These are phyloP conservation scores for Rapana venosa DNA, from an alignment of 2,888 invertebrate genomes.

Conservation along the genomic window DNA sequence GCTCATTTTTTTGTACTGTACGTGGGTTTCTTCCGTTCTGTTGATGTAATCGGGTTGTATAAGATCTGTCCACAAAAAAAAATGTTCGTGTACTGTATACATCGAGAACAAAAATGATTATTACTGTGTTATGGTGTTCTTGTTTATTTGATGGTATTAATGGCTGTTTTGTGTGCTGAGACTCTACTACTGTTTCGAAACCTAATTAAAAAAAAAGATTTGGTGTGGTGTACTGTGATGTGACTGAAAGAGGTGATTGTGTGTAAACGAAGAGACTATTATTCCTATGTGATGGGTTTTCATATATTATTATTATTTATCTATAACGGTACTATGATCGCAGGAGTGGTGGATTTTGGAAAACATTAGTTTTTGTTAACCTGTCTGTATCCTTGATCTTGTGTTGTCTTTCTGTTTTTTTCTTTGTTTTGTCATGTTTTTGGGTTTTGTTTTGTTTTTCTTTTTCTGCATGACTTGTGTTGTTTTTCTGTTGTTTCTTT, in stretches of 20 bases:
- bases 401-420: background rate
- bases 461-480: too few species aligned
- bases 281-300: too few species aligned
- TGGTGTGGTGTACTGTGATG: background rate
- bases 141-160: too few species aligned
- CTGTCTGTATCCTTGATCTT: background rate
- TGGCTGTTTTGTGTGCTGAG: too few species aligned
- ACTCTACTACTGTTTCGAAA: too few species aligned
- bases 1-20: background rate
- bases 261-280: background rate
- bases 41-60: background rate
- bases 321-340: background rate
- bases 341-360: background rate
- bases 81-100: too few species aligned
- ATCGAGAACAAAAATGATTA: too few species aligned
- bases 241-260: background rate
- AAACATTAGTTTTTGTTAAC: background rate
- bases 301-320: background rate
- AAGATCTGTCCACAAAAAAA: too few species aligned
- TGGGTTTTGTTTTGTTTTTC: too few species aligned
- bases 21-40: background rate
- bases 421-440: background rate
- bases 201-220: too few species aligned
- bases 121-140: too few species aligned
- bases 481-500: too few species aligned